Evolutionary conservation across 2,797 vertebrate species (phyloP).

Genomic region (Tolypeutes matacus): DNA sequence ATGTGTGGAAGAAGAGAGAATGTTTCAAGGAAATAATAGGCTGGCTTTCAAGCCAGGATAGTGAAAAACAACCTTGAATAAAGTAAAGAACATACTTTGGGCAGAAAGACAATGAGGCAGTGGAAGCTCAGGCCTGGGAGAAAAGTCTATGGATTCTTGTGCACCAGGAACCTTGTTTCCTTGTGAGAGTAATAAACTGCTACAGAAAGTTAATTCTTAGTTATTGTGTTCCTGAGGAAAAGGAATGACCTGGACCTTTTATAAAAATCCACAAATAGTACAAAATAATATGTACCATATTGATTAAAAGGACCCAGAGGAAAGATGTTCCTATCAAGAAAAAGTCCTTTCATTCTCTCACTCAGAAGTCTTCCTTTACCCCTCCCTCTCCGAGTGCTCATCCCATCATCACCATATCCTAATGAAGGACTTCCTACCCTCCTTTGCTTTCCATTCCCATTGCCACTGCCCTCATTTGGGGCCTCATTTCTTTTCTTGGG

Average conservation of each 20-base stretch:
- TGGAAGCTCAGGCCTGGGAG: not conserved
- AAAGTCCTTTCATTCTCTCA: not conserved
- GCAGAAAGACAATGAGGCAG: not conserved
- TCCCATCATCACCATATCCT: fast-evolving
- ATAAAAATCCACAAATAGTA: not conserved
- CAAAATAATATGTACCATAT: not conserved
- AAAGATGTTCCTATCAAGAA: not conserved
- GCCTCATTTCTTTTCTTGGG: not conserved
- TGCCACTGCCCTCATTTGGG: fast-evolving
- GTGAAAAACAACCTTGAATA: not conserved
- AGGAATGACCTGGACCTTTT: too few species aligned
- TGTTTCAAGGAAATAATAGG: not conserved
- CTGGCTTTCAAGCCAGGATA: not conserved
- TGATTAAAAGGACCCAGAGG: not conserved
- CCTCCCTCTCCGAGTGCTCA: not conserved
- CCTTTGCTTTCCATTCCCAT: not conserved
- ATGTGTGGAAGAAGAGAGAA: not conserved
- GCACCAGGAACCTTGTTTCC: not conserved
- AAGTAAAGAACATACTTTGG: not conserved
- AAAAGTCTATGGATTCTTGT: not conserved
- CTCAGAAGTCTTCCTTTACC: not conserved
- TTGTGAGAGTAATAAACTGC: not conserved
- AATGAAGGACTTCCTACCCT: not conserved
- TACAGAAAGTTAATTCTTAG: not conserved
- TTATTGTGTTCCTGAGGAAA: not conserved